Conservation (phyloP, 2,888 invertebrate genomes). For the Eilema caniola region DNA sequence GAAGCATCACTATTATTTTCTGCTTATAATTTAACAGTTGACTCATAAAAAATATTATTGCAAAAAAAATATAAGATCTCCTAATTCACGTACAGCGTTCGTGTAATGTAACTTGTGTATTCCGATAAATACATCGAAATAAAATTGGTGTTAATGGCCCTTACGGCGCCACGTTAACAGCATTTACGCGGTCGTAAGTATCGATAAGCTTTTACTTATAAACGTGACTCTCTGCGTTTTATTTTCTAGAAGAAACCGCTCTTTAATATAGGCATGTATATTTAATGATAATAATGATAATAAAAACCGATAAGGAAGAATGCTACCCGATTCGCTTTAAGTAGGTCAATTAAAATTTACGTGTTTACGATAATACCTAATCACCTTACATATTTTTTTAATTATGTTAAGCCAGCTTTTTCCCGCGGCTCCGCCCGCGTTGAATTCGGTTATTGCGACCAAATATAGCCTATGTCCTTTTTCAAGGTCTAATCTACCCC, state of each 20-base stretch:
- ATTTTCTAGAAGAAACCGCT: constrained; percentile 17
- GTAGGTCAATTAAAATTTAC: not conserved
- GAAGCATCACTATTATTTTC: not conserved
- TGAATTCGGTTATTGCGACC: too few relatives aligned
- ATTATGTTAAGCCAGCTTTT: not conserved
- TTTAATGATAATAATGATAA: not conserved
- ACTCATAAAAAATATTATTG: constrained; percentile 3
- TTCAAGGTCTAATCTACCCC: too few relatives aligned
- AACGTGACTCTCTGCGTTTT: constrained; percentile 37
- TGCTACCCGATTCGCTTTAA: not conserved
- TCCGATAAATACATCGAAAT: constrained; percentile 50
- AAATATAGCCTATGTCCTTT: too few relatives aligned
- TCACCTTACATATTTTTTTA: not conserved
- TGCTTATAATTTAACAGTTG: not conserved
- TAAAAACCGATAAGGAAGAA: constrained; percentile 4
- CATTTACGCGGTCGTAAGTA: constrained; percentile 46
- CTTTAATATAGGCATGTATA: not conserved
- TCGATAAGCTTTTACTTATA: constrained; percentile 51
- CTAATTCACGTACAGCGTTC: constrained; percentile 12
- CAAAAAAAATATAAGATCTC: not conserved
- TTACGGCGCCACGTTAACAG: constrained; percentile 50
- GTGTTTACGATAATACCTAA: not conserved
- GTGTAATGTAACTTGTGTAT: constrained; percentile 34
- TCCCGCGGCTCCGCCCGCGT: too few relatives aligned
- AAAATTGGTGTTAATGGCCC: constrained; percentile 50